Base-by-base conservation (phyloP, 2,888 invertebrate genomes). In the Drosophila ustulata region DNA sequence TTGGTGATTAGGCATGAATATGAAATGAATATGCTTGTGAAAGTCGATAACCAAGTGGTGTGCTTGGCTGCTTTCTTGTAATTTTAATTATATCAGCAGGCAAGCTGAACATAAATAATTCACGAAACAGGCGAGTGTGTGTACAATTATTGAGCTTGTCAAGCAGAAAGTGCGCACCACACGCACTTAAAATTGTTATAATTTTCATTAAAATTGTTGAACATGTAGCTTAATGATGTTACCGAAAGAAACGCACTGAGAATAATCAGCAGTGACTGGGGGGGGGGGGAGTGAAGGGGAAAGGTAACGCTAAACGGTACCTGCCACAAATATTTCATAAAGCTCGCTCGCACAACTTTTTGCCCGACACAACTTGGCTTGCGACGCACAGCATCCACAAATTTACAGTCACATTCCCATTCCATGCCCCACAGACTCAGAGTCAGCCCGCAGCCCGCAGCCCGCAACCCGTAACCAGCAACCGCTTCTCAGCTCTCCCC, bases 101-200 rank as follows among this genome's bases (percentile, higher is more conserved):
- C 50, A 49, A 49, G 32, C 67, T 50, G 9, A 62, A n/a, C 56
- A 75, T 67, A 50, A 75, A 64, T 51, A 68, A 72, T 43, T 23
- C 41, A 67, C 41, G 28, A 18, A 13, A 34, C 37, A 13, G n/a
- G 2, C n/a, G 46, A 1, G 25, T 46, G 23, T 61, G 26, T 47
- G 47, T 32, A 87, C 88, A 81, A 81, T 87, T 81, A 82, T 82
- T 76, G 63, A 64, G 59, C 71, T 71, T 82, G 88, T 87, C 69
- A 59, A 68, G 79, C 78, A 46, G 55, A 65, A 66, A 71, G 56
- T 66, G 58, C 45, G 63, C 71, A 71, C 50, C 56, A 50, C 52
- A 53, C 65, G 25, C 43, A 39, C 50, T 23, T 47, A 25, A 69
- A 76, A 63, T 73, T 66, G 71, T 65, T 66, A 65, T 72, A 65